Percentiles rank a stretch among this genome's conserved stretches.
Conservation (phyloP, 2,888 invertebrate species). For the Neoitamus cyanurus region DNA sequence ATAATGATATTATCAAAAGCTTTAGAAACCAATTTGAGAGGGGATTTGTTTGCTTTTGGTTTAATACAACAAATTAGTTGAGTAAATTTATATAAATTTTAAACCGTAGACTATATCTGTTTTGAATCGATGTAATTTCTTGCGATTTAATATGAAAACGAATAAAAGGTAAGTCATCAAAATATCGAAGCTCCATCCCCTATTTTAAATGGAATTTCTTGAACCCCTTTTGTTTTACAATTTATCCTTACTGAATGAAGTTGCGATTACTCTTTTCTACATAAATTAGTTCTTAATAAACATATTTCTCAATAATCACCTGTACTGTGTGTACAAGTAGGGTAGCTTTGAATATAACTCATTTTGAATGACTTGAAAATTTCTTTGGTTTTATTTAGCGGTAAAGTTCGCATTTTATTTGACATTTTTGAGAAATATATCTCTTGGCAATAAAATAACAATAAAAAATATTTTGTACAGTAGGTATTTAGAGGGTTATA, state of each 20-base stretch:
- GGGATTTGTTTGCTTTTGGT: constrained; percentile 15
- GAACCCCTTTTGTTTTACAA: neutral
- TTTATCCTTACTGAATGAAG: constrained; percentile 13
- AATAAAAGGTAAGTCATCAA: constrained; percentile 9
- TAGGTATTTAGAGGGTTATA: neutral
- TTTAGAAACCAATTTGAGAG: neutral
- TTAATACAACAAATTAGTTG: neutral
- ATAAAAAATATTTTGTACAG: too few species aligned
- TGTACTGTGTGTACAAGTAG: neutral
- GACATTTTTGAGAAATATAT: neutral
- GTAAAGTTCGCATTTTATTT: neutral
- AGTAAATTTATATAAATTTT: neutral
- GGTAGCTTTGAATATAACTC: neutral
- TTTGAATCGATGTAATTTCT: neutral
- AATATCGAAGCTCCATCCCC: constrained; percentile 9
- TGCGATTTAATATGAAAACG: neutral
- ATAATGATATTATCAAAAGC: constrained; percentile 13
- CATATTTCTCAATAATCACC: neutral
- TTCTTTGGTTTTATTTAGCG: neutral
- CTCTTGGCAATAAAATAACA: neutral
- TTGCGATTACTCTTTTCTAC: neutral
- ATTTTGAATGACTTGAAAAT: neutral
- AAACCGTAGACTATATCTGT: neutral
- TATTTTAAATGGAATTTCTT: neutral
- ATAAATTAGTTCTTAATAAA: neutral